Evolutionary conservation across 2,113 vertebrate species (phyloP).

Genomic region (Semicossyphus pulcher): DNA sequence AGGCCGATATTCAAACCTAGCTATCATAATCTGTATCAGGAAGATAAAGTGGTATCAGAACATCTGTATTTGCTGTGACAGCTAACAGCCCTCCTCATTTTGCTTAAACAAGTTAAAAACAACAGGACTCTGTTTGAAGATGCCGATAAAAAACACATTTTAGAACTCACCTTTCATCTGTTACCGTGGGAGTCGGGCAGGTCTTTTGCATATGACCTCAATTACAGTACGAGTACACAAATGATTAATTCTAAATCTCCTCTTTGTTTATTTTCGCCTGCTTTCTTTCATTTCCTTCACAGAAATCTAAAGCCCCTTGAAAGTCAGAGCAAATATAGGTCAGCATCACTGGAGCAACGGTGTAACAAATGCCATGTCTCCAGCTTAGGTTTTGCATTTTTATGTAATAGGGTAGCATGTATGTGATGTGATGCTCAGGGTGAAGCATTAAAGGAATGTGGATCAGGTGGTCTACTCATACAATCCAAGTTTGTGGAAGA

Average conservation of each 20-base stretch:
- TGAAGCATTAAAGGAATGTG: conserved; percentile 60
- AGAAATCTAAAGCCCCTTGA: conserved; percentile 49
- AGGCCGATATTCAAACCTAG: too few relatives aligned
- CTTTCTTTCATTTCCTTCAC: conserved; percentile 45
- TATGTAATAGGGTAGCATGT: conserved; percentile 64
- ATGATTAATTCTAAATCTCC: conserved; percentile 37
- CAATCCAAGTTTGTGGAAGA: conserved; percentile 30
- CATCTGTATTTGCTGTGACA: too few relatives aligned
- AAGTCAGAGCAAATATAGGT: conserved; percentile 75
- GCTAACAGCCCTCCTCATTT: too few relatives aligned
- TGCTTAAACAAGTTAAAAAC: too few relatives aligned
- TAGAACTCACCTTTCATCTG: conserved; percentile 26
- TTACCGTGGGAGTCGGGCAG: conserved; percentile 28
- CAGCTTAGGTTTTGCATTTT: conserved; percentile 72
- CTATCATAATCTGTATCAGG: too few relatives aligned
- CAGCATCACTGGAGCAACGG: conserved; percentile 57
- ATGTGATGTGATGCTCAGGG: conserved; percentile 42
- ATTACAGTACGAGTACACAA: conserved; percentile 32
- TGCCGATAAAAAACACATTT: conserved; percentile 33
- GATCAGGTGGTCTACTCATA: conserved; percentile 54
- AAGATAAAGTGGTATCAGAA: too few relatives aligned
- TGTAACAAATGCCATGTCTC: conserved; percentile 65
- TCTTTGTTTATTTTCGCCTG: conserved; percentile 48
- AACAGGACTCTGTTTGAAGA: conserved; percentile 16
- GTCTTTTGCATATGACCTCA: conserved; percentile 64